Evolutionary conservation across 2,113 vertebrate species (phyloP), one percentile per base, ranked within the genome.

Genomic region (Rhombomys opimus): DNA sequence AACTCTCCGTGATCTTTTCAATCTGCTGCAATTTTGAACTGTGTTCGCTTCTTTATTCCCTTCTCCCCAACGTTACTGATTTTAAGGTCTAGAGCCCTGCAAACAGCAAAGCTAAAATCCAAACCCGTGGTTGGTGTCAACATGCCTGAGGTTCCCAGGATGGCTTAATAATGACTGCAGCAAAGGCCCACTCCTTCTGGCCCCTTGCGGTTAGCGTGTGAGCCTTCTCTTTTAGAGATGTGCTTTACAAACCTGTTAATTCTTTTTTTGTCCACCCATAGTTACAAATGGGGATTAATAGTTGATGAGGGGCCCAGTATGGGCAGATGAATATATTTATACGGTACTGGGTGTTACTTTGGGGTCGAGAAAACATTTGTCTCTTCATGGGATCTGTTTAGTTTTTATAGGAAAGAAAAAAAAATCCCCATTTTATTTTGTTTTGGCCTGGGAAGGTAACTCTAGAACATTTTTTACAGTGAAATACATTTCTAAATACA

Each of bases 401-500:
- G 15, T 30, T 86, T 91, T 95, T 93, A 54, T 1, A 84, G 52
- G 73, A 78, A 78, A 78, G 52, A 20, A 59, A 59, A 27, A 78
- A 78, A 78, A 78, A 52, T 46, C 52, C 90, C 57, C 82, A 75
- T 46, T 46, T 46, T 46, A 57, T 92, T 85, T 92, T 41, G 92
- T 87, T 57, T 57, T 57, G 15, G 10, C 25, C 35, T 41, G 20
- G 9, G 25, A 10, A 93, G 95, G 9, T 91, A 41, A 96, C 52
- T 70, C 63, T 46, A 80, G 50, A 81, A 84, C 23, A 82, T 88
- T 92, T 94, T 92, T 91, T 27, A 92, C 35, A 87, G 23, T 78
- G 75, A 78, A 95, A 87, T 32, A 93, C 18, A 92, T 96, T 88
- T 90, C 82, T 84, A 89, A 50, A 23, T 88, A 41, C 46, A 46